Evolutionary conservation across 2,113 vertebrate genomes (phyloP).

Genomic region (Isichthys henryi): DNA sequence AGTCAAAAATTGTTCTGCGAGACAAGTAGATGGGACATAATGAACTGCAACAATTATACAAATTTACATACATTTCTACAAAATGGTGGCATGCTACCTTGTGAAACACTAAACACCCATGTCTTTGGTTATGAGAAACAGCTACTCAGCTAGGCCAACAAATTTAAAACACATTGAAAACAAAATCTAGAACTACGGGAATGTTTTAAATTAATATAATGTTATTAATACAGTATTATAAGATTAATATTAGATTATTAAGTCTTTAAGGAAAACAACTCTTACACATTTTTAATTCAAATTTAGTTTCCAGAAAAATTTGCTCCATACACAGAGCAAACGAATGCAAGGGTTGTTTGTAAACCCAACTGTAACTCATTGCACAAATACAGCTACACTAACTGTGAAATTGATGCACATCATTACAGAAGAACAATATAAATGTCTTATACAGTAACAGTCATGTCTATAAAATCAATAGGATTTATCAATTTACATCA

Average conservation of each 20-base stretch:
- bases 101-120: neutral
- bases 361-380: neutral
- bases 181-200: neutral
- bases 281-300: neutral
- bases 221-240: neutral
- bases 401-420: neutral
- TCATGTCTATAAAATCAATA: neutral
- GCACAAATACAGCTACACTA: neutral
- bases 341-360: neutral
- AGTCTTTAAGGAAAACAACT: neutral
- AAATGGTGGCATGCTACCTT: neutral
- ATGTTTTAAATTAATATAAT: neutral
- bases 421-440: neutral
- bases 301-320: neutral
- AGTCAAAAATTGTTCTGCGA: neutral
- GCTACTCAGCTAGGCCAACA: neutral
- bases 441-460: neutral
- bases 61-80: neutral
- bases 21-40: neutral
- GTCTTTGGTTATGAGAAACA: neutral
- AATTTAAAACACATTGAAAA: neutral
- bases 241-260: neutral
- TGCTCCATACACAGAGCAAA: neutral
- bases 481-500: slow-evolving; percentile 1
- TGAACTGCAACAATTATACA: neutral